A percentile compares a stretch with the other conserved stretches of the same genome.
Conservation (phyloP, 2,113 vertebrate genomes). For the Propithecus coquereli region DNA sequence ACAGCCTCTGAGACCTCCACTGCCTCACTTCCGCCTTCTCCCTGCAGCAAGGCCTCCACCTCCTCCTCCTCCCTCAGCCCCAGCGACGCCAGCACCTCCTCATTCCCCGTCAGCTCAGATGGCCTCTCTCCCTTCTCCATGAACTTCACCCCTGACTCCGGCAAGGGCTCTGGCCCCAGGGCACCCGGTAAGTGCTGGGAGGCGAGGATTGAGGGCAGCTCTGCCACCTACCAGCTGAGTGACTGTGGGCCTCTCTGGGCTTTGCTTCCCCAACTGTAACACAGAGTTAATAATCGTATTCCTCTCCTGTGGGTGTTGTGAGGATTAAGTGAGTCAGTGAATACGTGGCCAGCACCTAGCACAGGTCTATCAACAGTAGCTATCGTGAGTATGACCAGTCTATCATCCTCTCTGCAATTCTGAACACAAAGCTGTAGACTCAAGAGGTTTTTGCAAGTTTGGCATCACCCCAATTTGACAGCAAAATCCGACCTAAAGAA, state of each 20-base stretch:
- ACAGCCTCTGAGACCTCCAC: not conserved
- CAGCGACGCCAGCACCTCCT: slow-evolving; percentile 67
- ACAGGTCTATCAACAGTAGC: not conserved
- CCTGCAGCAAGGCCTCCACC: slow-evolving; percentile 78
- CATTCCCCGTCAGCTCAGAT: slow-evolving; percentile 81
- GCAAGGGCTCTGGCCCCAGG: slow-evolving; percentile 63
- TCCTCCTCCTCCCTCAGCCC: slow-evolving; percentile 45
- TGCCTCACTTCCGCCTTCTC: slow-evolving; percentile 13
- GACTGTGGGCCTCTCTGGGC: not conserved
- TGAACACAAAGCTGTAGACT: not conserved
- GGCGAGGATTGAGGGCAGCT: not conserved
- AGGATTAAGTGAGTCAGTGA: not conserved
- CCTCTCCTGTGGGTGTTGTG: not conserved
- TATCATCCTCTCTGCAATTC: not conserved
- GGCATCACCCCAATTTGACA: not conserved
- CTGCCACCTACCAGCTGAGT: not conserved
- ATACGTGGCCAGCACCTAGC: not conserved
- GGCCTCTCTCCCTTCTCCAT: slow-evolving; percentile 79
- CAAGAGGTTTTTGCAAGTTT: not conserved
- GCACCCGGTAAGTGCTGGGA: slow-evolving; percentile 47
- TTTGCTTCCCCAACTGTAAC: not conserved
- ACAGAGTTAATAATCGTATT: not conserved
- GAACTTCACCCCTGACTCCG: slow-evolving; percentile 74
- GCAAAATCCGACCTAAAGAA: not conserved
- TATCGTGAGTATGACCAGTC: not conserved